Evolutionary conservation across 2,113 vertebrate genomes (phyloP).

Genomic region (Proterorhinus semilunaris): DNA sequence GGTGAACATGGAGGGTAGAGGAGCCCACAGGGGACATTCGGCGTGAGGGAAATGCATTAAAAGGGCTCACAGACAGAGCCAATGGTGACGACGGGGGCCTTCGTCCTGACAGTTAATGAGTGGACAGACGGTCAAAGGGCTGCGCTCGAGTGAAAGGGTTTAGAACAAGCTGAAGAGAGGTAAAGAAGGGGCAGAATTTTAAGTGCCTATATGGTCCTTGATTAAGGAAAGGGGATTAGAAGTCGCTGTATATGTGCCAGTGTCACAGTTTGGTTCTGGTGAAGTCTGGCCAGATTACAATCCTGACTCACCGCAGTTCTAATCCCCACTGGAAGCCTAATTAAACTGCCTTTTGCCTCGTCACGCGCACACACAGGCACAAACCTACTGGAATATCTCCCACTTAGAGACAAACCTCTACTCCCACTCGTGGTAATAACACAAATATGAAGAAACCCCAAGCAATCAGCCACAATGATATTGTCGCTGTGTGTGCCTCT

Average conservation of each 20-base stretch:
- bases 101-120: conserved; percentile 52
- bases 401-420: conserved; percentile 1
- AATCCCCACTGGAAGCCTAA: conserved; percentile 74
- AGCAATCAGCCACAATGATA: conserved; percentile 41
- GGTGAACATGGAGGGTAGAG: conserved; percentile 27
- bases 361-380: conserved; percentile 22
- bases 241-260: conserved; percentile 25
- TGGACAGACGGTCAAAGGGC: conserved; percentile 46
- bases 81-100: conserved; percentile 26
- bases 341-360: conserved; percentile 66
- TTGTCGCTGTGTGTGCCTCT: conserved; percentile 17
- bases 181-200: background rate
- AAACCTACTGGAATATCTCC: background rate
- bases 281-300: conserved; percentile 67
- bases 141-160: conserved; percentile 30
- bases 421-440: conserved; percentile 5
- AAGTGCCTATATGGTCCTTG: background rate
- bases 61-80: conserved; percentile 27
- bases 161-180: conserved; percentile 19
- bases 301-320: conserved; percentile 66
- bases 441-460: conserved; percentile 28
- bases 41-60: conserved; percentile 41
- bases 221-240: conserved; percentile 46
- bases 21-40: conserved; percentile 36
- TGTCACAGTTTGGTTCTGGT: conserved; percentile 52